Base-by-base conservation (phyloP, 2,113 vertebrate species). In the Petroica traversi region DNA sequence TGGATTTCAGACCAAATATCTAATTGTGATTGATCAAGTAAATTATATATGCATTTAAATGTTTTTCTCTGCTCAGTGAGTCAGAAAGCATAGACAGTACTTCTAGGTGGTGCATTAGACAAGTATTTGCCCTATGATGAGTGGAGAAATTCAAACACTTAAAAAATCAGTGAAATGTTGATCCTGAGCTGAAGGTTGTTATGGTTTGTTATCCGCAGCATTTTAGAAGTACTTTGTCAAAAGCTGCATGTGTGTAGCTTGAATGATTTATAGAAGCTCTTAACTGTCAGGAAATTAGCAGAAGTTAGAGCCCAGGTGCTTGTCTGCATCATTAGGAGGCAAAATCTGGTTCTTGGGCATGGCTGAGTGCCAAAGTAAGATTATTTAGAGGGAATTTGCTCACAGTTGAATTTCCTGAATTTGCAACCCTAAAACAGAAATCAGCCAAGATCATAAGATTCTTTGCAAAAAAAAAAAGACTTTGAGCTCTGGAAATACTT, bases 1-100 rank as follows among this genome's bases (percentile, higher is more conserved):
- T 95, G 52, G 54, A 48, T 95, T 94, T 94, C 74, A 78, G 36
- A 75, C 64, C 61, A 89, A n/a, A 79, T 77, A 43, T 19, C 75
- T 85, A 91, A 87, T 75, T 88, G 58, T 79, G 87, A 95, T 89
- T 91, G 76, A 84, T 89, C 63, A 88, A 89, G 71, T 82, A 75
- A 94, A 79, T 87, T 89, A 84, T 63, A 63, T 24, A 41, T 58
- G 49, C 66, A 79, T 95, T 89, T 85, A 79, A 49, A 52, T 72
- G 69, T 88, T 94, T 92, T 89, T 71, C 45, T 72, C 25, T 62
- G 68, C 86, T 92, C 45, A 72, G 36, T 48, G 69, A 78, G 23
- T 82, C 69, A 88, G 58, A 94, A 94, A 95, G 51, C 25, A 49
- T 48, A 75, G 40, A 31, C 4, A 43, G 10, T 59, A 48, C 36